Percentiles rank a stretch among this genome's conserved stretches.
phyloP scores from a whole-genome alignment of 2,888 invertebrate genomes.

The Rutpela maculata region DNA sequence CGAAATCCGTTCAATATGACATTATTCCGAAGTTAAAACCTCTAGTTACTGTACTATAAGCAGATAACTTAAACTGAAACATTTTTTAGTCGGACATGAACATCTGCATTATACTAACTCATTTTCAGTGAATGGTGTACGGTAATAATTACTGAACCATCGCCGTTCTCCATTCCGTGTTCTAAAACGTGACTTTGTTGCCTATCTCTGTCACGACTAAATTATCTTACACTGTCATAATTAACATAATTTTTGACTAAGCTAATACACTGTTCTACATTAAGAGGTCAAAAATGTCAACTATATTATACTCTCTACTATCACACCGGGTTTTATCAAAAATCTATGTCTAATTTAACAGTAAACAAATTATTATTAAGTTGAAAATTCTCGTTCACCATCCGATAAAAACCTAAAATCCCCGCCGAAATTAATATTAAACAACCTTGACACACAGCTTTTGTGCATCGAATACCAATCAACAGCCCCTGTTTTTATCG shows the following conservation, averaged over 20 bases:
- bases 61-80: too few species aligned
- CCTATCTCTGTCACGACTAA: constrained; percentile 25
- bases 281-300: background rate
- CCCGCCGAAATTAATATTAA: too few species aligned
- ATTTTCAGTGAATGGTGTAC: constrained; percentile 7
- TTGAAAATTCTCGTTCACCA: too few species aligned
- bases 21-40: too few species aligned
- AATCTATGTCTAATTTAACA: too few species aligned
- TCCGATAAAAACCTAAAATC: too few species aligned
- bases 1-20: too few species aligned
- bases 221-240: constrained; percentile 22
- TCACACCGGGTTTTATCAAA: background rate
- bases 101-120: background rate
- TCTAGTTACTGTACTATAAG: too few species aligned
- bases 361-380: too few species aligned
- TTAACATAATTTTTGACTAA: constrained; percentile 5
- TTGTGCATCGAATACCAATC: background rate
- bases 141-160: background rate
- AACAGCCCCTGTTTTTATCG: background rate
- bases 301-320: background rate
- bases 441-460: background rate
- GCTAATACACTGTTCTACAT: background rate
- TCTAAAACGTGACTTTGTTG: constrained; percentile 20
- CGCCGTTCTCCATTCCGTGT: background rate
- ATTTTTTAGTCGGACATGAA: background rate